Percentiles rank a stretch among this genome's conserved stretches.
phyloP scores from a whole-genome alignment of 2,888 invertebrate species.

The Anarsia innoxiella region DNA sequence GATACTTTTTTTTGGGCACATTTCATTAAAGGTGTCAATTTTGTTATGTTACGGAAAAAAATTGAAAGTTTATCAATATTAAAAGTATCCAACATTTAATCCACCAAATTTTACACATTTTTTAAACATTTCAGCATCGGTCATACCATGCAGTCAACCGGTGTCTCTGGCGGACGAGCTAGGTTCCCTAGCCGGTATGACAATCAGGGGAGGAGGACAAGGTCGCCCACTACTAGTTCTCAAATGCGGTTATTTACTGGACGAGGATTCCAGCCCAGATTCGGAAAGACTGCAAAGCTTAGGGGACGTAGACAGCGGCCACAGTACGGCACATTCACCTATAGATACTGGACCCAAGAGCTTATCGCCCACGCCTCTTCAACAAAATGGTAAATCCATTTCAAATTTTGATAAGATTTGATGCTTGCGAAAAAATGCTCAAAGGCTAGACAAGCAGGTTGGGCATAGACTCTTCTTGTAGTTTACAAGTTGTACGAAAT shows the following conservation, averaged over 20 bases:
- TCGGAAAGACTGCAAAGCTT: conserved; percentile 86
- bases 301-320: conserved; percentile 89
- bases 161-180: conserved; percentile 82
- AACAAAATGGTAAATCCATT: conserved; percentile 63
- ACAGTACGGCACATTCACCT: conserved; percentile 93
- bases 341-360: conserved; percentile 88
- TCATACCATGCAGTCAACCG: conserved; percentile 77
- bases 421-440: too few species aligned
- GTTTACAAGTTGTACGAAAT: too few species aligned
- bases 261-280: conserved; percentile 90
- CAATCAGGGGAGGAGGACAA: conserved; percentile 53
- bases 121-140: conserved; percentile 70
- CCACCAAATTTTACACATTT: too few species aligned
- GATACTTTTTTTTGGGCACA: too few species aligned
- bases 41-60: too few species aligned
- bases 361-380: conserved; percentile 82
- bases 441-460: too few species aligned
- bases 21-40: too few species aligned
- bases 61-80: too few species aligned
- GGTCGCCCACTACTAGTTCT: conserved; percentile 78
- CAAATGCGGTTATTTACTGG: conserved; percentile 83
- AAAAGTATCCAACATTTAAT: too few species aligned
- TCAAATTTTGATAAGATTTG: too few species aligned
- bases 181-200: conserved; percentile 59
- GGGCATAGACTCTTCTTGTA: too few species aligned